These are phyloP conservation scores for Drosophila orosa DNA, from an alignment of 1,140 invertebrate species.

Conservation along the genomic window DNA sequence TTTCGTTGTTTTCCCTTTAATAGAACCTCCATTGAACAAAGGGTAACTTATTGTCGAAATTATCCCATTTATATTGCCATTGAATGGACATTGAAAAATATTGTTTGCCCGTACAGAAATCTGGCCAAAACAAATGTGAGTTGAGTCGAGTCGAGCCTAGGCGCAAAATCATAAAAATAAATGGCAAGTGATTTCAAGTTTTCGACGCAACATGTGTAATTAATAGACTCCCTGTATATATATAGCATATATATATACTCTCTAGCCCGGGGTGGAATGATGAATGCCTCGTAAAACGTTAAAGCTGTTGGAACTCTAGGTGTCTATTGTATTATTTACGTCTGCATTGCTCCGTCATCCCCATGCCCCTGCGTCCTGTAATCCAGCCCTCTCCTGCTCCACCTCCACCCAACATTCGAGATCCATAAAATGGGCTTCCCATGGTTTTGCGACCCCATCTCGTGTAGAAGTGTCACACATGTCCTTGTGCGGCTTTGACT, in stretches of 20 bases:
- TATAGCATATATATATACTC: background rate
- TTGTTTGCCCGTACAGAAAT: slow-evolving; percentile 50
- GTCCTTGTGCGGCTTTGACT: slow-evolving; percentile 79
- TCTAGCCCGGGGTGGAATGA: slow-evolving; percentile 16
- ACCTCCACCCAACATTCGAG: slow-evolving; percentile 12
- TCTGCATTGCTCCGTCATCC: slow-evolving; percentile 33
- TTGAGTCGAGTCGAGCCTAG: background rate
- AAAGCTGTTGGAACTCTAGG: slow-evolving; percentile 57
- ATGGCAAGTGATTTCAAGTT: slow-evolving; percentile 71
- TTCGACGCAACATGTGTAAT: slow-evolving; percentile 75
- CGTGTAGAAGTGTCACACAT: slow-evolving; percentile 69
- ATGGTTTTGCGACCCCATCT: slow-evolving; percentile 15
- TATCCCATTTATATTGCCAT: slow-evolving; percentile 25
- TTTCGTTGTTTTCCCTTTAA: background rate
- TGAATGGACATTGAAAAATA: slow-evolving; percentile 60
- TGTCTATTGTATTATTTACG: slow-evolving; percentile 81
- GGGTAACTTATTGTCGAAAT: slow-evolving; percentile 8
- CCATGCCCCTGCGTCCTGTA: background rate
- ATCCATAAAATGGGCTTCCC: slow-evolving; percentile 50
- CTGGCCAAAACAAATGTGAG: slow-evolving; percentile 34
- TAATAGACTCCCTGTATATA: slow-evolving; percentile 64
- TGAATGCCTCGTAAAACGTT: slow-evolving; percentile 59
- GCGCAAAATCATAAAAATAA: slow-evolving; percentile 68
- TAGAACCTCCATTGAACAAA: background rate
- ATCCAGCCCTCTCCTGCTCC: no score